phyloP scores from a whole-genome alignment of 2,797 vertebrate genomes.

The Sparidentex hasta region DNA sequence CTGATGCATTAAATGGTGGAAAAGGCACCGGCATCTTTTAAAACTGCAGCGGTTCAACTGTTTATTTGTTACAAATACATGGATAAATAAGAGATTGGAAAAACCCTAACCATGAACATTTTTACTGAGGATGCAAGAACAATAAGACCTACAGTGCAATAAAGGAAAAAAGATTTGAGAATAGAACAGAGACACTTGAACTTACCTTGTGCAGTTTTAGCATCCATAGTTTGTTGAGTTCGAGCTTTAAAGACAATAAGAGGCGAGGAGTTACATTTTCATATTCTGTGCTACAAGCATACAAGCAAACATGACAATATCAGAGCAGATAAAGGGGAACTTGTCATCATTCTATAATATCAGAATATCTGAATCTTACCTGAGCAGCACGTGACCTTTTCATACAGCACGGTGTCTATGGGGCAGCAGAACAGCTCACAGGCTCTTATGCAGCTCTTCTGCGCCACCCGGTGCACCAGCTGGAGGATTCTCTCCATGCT shows the following conservation, averaged over 20 bases:
- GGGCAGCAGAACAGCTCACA: constrained; percentile 74
- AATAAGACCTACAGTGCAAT: not conserved
- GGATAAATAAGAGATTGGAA: not conserved
- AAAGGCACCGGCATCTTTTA: not conserved
- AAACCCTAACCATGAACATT: not conserved
- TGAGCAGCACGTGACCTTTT: constrained; percentile 40
- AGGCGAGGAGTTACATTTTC: not conserved
- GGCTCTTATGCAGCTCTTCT: constrained; percentile 67
- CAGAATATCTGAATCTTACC: constrained; percentile 47
- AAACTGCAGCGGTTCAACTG: not conserved
- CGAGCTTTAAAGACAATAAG: constrained; percentile 42
- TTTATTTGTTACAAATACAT: not conserved
- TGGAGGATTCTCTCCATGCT: constrained; percentile 54
- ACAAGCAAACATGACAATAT: not conserved
- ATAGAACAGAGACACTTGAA: not conserved
- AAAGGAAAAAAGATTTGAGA: not conserved
- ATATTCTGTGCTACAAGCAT: not conserved
- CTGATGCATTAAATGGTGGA: not conserved
- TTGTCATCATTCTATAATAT: no score
- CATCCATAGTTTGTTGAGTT: constrained; percentile 32
- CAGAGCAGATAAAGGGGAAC: not conserved
- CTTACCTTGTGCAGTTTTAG: constrained; percentile 59
- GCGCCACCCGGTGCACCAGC: constrained; percentile 60
- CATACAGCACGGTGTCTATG: constrained; percentile 37
- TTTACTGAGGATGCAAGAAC: not conserved